These are phyloP conservation scores for Orientallactaga bullata DNA, from an alignment of 2,113 vertebrate species.

Conservation along the genomic window DNA sequence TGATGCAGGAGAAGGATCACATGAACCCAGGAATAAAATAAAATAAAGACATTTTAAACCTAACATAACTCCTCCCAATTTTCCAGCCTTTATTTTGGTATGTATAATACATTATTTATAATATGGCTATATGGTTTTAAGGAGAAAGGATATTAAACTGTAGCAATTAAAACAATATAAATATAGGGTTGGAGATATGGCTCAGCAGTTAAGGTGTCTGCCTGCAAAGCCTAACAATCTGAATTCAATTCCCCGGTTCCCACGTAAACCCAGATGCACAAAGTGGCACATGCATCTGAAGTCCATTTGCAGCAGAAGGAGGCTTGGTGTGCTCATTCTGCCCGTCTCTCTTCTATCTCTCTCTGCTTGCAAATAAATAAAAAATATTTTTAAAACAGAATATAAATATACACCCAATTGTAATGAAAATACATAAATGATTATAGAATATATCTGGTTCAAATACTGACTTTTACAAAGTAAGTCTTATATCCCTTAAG, in stretches of 20 bases:
- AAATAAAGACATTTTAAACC: slow-evolving; percentile 25
- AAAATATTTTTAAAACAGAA: background rate
- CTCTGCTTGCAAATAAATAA: no score
- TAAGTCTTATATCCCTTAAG: slow-evolving; percentile 20
- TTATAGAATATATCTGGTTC: slow-evolving; percentile 33
- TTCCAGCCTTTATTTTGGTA: slow-evolving; percentile 51
- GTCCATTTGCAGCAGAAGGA: no score
- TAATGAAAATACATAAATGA: slow-evolving; percentile 47
- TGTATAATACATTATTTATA: slow-evolving; percentile 44
- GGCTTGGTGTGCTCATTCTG: no score
- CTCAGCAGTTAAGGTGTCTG: background rate
- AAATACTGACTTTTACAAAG: slow-evolving; percentile 14
- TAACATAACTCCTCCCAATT: slow-evolving; percentile 50
- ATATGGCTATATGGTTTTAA: slow-evolving; percentile 36
- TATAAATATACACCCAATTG: slow-evolving; percentile 35
- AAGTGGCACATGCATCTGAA: no score
- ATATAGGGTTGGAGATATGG: background rate
- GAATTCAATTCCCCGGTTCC: no score
- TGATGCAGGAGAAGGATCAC: background rate
- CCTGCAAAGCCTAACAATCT: no score
- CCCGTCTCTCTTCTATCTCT: no score
- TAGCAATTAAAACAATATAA: slow-evolving; percentile 20
- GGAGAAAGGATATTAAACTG: slow-evolving; percentile 31
- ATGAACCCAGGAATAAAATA: background rate
- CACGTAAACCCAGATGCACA: no score